Conservation (phyloP, 2,888 invertebrate genomes). For the Mesorhabditis sp. region DNA sequence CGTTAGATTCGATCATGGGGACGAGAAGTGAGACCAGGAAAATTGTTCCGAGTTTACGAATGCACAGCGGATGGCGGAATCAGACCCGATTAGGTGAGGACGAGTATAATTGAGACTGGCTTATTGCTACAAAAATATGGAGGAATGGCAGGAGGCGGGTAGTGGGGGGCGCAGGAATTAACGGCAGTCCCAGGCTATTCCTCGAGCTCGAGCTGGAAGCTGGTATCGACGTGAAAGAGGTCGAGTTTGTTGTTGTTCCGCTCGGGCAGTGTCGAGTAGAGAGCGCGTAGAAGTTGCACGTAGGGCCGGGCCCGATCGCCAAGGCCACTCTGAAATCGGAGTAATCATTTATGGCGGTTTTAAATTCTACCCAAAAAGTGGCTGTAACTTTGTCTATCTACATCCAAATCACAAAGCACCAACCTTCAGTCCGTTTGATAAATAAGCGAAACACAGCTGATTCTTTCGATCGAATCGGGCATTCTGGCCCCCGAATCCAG, state of each 20-base stretch:
- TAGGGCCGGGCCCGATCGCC: conserved; percentile 40
- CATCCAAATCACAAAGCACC: background rate
- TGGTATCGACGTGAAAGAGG: too few species aligned
- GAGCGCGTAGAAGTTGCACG: conserved; percentile 28
- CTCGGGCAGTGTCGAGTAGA: conserved; percentile 19
- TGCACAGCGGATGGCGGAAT: too few species aligned
- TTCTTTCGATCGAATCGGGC: conserved; percentile 58
- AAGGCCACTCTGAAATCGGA: conserved; percentile 23
- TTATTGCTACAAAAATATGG: too few species aligned
- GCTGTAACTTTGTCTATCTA: background rate
- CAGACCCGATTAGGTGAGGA: too few species aligned
- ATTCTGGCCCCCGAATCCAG: conserved; percentile 61
- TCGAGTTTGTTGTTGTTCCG: background rate
- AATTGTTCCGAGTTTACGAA: too few species aligned
- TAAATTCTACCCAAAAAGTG: background rate
- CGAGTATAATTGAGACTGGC: too few species aligned
- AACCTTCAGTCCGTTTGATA: conserved; percentile 57
- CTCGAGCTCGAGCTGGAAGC: too few species aligned
- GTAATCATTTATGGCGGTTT: background rate
- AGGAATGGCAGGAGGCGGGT: too few species aligned
- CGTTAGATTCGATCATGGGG: too few species aligned
- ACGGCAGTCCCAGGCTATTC: too few species aligned
- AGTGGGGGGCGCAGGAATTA: too few species aligned
- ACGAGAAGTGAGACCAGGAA: too few species aligned
- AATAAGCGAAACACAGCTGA: conserved; percentile 59